Evolutionary conservation across 2,888 invertebrate species (phyloP).

Genomic region (Clunio marinus): DNA sequence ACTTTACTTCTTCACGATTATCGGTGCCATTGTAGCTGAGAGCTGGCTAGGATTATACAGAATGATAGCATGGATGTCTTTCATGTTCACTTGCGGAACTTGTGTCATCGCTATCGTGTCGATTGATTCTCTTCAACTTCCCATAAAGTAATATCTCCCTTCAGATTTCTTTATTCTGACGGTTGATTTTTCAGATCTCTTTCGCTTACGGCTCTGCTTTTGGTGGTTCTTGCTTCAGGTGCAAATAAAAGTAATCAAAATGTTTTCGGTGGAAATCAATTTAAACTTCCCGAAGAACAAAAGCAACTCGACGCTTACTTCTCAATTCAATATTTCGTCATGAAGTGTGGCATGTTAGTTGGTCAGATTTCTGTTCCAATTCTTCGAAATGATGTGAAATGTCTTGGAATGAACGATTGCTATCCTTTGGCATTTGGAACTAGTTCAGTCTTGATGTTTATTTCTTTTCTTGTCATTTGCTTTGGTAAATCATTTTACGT

Average conservation of each 20-base stretch:
- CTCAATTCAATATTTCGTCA: slow-evolving; percentile 58
- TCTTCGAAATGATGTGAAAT: slow-evolving; percentile 52
- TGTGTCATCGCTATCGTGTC: neutral
- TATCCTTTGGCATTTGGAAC: slow-evolving; percentile 58
- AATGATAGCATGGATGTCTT: neutral
- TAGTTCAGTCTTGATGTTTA: slow-evolving; percentile 56
- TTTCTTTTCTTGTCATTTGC: slow-evolving; percentile 46
- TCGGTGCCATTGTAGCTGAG: slow-evolving; percentile 21
- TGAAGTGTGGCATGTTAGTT: slow-evolving; percentile 53
- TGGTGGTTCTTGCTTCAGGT: slow-evolving; percentile 58
- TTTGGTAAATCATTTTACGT: neutral
- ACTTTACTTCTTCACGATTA: slow-evolving; percentile 25
- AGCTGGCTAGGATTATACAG: slow-evolving; percentile 9
- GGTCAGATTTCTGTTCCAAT: slow-evolving; percentile 58
- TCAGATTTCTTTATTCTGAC: neutral
- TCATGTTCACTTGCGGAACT: neutral
- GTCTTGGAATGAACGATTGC: slow-evolving; percentile 52
- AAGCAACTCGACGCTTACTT: slow-evolving; percentile 56
- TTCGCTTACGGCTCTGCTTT: slow-evolving; percentile 45
- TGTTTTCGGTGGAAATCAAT: slow-evolving; percentile 62
- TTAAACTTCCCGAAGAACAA: slow-evolving; percentile 51
- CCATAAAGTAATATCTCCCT: slow-evolving; percentile 3
- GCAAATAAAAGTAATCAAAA: slow-evolving; percentile 62
- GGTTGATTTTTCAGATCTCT: neutral
- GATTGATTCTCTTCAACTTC: neutral